These are phyloP conservation scores for Geococcyx californianus DNA, from an alignment of 2,113 vertebrate genomes.

Conservation along the genomic window DNA sequence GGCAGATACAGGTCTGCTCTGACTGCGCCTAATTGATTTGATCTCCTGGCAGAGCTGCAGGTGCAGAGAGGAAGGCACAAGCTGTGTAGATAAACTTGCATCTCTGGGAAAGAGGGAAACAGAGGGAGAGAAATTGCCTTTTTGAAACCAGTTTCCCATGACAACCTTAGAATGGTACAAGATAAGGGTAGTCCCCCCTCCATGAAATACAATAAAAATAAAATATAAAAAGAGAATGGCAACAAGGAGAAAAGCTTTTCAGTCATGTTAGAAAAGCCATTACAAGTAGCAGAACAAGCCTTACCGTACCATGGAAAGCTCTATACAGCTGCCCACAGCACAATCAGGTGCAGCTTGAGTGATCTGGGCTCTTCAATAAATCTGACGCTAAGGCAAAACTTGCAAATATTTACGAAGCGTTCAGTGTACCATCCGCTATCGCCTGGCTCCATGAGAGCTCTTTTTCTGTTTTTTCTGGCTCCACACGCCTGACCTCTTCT, in stretches of 20 bases:
- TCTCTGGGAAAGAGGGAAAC: not conserved
- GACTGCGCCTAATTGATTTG: not conserved
- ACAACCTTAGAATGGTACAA: not conserved
- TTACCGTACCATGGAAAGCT: not conserved
- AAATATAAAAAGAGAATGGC: conserved; percentile 3
- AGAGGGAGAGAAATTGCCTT: not conserved
- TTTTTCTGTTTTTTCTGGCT: not conserved
- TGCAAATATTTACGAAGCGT: conserved; percentile 53
- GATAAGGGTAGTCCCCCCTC: not conserved
- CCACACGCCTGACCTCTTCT: not conserved
- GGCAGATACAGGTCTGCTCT: not conserved
- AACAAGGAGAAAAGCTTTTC: conserved; percentile 40
- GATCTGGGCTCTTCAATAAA: conserved; percentile 1
- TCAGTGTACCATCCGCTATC: not conserved
- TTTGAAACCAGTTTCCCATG: conserved; percentile 30
- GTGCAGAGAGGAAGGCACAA: not conserved
- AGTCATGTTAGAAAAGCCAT: conserved; percentile 40
- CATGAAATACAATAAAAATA: conserved; percentile 31
- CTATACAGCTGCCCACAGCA: not conserved
- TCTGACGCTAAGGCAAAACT: conserved; percentile 12
- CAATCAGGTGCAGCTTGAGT: not conserved
- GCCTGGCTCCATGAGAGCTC: not conserved
- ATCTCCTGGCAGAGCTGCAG: not conserved
- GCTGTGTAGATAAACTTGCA: not conserved
- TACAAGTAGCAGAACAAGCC: conserved; percentile 25